Evolutionary conservation across 2,113 vertebrate species (phyloP).

Genomic region (Arenaria interpres): DNA sequence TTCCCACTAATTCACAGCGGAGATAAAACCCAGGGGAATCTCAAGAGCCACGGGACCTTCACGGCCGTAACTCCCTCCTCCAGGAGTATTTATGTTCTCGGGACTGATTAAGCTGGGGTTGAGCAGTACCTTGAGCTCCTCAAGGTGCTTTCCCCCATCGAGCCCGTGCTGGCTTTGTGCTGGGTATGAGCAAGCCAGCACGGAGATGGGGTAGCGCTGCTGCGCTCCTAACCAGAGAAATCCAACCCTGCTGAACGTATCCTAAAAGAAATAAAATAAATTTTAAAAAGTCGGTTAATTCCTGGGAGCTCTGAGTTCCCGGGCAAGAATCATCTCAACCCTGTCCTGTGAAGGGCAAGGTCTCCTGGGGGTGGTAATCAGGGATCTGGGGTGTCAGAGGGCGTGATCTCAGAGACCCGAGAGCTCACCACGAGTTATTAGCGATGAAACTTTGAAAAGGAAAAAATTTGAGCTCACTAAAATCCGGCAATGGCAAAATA

Average conservation of each 20-base stretch:
- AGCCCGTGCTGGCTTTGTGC: background rate
- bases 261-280: background rate
- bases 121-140: background rate
- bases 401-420: background rate
- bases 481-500: background rate
- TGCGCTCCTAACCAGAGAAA: background rate
- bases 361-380: background rate
- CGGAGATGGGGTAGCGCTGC: rapidly evolving
- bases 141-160: background rate
- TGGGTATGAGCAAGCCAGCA: rapidly evolving
- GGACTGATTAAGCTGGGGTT: background rate
- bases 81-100: background rate
- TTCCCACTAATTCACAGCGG: background rate
- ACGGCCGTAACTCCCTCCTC: rapidly evolving
- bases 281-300: background rate
- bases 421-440: background rate
- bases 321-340: background rate
- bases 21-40: background rate
- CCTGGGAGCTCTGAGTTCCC: background rate
- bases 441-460: background rate
- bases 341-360: background rate
- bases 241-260: background rate
- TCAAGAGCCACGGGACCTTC: background rate
- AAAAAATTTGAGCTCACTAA: background rate
- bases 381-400: background rate